phyloP scores from a whole-genome alignment of 2,888 invertebrate species.

The Marasmarcha lunaedactyla region DNA sequence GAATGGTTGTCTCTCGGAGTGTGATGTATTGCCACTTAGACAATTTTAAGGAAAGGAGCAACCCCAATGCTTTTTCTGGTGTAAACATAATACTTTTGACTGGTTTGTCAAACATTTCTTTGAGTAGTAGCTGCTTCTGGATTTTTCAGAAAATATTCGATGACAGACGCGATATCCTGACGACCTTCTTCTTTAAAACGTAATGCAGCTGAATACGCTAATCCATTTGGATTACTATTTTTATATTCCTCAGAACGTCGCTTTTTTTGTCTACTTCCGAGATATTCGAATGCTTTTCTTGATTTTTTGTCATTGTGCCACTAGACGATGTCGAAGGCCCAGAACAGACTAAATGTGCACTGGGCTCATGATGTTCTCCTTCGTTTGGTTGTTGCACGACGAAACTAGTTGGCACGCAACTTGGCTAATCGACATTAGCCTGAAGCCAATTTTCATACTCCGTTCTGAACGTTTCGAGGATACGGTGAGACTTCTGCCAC shows the following conservation, averaged over 20 bases:
- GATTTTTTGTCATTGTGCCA: conserved; percentile 3
- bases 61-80: conserved; percentile 12
- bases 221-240: conserved; percentile 1
- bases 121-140: conserved; percentile 3
- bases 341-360: neutral
- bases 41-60: conserved; percentile 12
- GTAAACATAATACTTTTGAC: conserved; percentile 9
- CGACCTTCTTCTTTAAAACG: conserved; percentile 6
- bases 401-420: conserved; percentile 3
- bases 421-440: conserved; percentile 3
- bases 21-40: conserved; percentile 11
- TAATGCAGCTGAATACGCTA: conserved; percentile 4
- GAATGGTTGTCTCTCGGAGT: conserved; percentile 9
- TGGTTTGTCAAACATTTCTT: conserved; percentile 7
- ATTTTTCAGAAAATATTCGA: conserved; percentile 5
- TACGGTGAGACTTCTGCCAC: conserved; percentile 1
- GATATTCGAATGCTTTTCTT: conserved; percentile 3
- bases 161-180: conserved; percentile 4
- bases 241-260: conserved; percentile 3
- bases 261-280: conserved; percentile 1
- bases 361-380: conserved; percentile 2
- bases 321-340: conserved; percentile 3
- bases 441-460: conserved; percentile 1
- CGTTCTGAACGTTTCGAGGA: conserved; percentile 2
- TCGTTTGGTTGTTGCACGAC: neutral